Evolutionary conservation across 2,888 invertebrate species (phyloP).

Genomic region (Nymphalis urticae): DNA sequence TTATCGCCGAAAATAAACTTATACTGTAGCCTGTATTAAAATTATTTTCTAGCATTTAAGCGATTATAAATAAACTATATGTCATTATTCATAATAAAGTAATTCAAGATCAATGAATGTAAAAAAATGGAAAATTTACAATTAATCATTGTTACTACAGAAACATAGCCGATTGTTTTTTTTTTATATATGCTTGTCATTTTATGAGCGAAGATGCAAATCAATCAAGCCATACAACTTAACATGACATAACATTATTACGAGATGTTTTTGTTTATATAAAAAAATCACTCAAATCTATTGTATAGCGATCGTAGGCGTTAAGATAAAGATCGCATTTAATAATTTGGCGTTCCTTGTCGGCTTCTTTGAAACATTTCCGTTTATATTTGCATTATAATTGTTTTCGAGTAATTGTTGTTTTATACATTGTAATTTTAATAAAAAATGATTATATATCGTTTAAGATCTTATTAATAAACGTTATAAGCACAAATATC

Average conservation of each 20-base stretch:
- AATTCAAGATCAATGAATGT: slow-evolving; percentile 22
- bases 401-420: slow-evolving; percentile 34
- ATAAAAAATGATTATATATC: no score
- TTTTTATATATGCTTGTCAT: slow-evolving; percentile 25
- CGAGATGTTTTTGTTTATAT: slow-evolving; percentile 59
- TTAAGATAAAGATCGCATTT: slow-evolving; percentile 69
- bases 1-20: no score
- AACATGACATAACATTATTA: slow-evolving; percentile 73
- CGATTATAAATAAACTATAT: slow-evolving; percentile 17
- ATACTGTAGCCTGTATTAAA: no score
- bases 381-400: slow-evolving; percentile 35
- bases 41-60: background rate
- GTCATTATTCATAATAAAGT: slow-evolving; percentile 32
- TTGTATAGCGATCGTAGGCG: slow-evolving; percentile 63
- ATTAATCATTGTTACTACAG: slow-evolving; percentile 28
- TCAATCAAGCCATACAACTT: slow-evolving; percentile 64
- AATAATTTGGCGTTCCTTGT: slow-evolving; percentile 56
- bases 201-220: slow-evolving; percentile 51
- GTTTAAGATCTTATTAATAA: no score
- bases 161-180: slow-evolving; percentile 28
- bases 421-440: background rate
- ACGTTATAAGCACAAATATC: no score
- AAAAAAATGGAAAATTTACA: slow-evolving; percentile 26
- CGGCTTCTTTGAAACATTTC: slow-evolving; percentile 54
- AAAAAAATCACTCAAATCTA: slow-evolving; percentile 49